Evolutionary conservation across 2,888 invertebrate genomes (phyloP), one percentile per base, ranked within the genome.

Genomic region (Orchesella flavescens): DNA sequence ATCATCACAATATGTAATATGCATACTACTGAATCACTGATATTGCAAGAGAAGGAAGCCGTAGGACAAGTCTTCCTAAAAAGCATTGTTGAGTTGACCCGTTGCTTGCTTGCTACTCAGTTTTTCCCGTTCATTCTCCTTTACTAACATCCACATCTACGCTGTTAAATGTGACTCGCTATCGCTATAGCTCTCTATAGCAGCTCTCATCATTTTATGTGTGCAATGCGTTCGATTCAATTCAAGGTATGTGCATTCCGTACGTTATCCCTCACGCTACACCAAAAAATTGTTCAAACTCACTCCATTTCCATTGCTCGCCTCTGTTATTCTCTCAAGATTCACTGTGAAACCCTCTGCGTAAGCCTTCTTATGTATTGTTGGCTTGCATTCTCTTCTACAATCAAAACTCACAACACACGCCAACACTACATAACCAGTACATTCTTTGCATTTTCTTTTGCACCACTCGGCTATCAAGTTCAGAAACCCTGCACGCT

Each of bases 21-120:
- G 9, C 19, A 44, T 19, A 34, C 5, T 24, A 21, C 46, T 21
- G 17, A 55, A 49, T 19, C 73, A 63, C n/a, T 49, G 49, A 15
- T 49, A 49, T 49, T n/a, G 49, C 12, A 49, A 49, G 49, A 2
- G n/a, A n/a, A 49, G 49, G 59, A 73, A 73, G 61, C 73, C 59
- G 59, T 34, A 21, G 59, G 59, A 21, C 73, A 72, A 80, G 80
- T 80, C 73, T 73, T 73, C 66, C 63, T 66, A 24, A 66, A 65
- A 77, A 80, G 65, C 80, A 79, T 79, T 79, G 79, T 72, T 79
- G 66, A 73, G 65, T 66, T 80, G 80, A 80, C 80, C 80, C 73
- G 72, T 73, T 80, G 78, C 65, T 34, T 77, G 71, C 49, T 74
- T n/a, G 17, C 21, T 55, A 17, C 24, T 44, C 68, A 76, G 68